A percentile compares a stretch with the other conserved stretches of the same genome.
Evolutionary conservation across 2,888 invertebrate genomes (phyloP).

Genomic region (Prostheceraeus crozeri): DNA sequence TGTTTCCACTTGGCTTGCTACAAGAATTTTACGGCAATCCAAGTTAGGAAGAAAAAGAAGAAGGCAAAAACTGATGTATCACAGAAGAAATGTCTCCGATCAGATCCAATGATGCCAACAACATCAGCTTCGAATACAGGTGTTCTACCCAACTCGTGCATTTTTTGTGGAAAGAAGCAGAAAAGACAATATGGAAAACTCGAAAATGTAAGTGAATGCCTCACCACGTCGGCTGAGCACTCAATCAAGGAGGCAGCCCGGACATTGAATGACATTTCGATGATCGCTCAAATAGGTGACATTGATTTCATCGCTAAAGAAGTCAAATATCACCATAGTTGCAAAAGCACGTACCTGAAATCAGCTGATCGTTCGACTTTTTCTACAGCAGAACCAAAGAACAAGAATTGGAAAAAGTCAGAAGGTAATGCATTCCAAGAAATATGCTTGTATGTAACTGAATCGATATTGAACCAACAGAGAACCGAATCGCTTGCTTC

Average conservation of each 20-base stretch:
- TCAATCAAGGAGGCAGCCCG: neutral
- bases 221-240: slow-evolving; percentile 6
- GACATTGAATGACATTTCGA: neutral
- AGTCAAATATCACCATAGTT: neutral
- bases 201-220: slow-evolving; percentile 2
- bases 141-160: slow-evolving; percentile 10
- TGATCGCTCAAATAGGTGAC: slow-evolving; percentile 10
- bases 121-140: slow-evolving; percentile 17
- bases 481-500: slow-evolving; percentile 4
- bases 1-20: slow-evolving; percentile 3
- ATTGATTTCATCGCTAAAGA: neutral
- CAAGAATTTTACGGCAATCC: slow-evolving; percentile 4
- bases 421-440: slow-evolving; percentile 4
- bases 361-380: slow-evolving; percentile 7
- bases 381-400: slow-evolving; percentile 5
- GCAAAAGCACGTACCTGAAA: slow-evolving; percentile 6
- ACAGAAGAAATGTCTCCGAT: slow-evolving; percentile 2
- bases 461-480: neutral
- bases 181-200: slow-evolving; percentile 1
- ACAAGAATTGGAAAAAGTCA: neutral
- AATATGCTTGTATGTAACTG: neutral
- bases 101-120: slow-evolving; percentile 3
- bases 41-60: neutral
- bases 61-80: neutral
- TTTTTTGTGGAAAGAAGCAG: slow-evolving; percentile 10